Percentiles rank a stretch among this genome's conserved stretches.
These are phyloP conservation scores for Alcis repandata DNA, from an alignment of 2,888 invertebrate species.

Conservation along the genomic window DNA sequence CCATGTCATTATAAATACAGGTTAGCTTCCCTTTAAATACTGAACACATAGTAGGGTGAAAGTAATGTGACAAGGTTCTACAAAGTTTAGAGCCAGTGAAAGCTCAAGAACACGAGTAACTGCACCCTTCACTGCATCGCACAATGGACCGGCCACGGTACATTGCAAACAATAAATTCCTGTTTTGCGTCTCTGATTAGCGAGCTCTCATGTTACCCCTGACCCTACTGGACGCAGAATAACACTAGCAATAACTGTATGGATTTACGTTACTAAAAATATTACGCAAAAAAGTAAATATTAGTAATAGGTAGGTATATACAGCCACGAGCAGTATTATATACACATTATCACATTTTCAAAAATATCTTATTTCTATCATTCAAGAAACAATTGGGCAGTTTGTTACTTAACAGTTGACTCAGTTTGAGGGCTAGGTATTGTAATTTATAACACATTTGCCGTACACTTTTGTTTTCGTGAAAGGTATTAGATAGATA, in stretches of 20 bases:
- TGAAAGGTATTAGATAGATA: too few species aligned
- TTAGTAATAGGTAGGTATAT: too few species aligned
- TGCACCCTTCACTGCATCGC: constrained; percentile 78
- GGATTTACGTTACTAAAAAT: constrained; percentile 33
- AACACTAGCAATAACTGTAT: constrained; percentile 54
- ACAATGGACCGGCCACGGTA: constrained; percentile 82
- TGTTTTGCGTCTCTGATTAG: constrained; percentile 84
- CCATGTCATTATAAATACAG: not conserved
- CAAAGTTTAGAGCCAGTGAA: constrained; percentile 32
- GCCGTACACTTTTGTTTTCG: too few species aligned
- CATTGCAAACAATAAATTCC: constrained; percentile 83
- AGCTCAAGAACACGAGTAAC: constrained; percentile 69
- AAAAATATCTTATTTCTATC: too few species aligned
- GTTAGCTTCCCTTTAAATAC: not conserved
- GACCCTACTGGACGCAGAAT: constrained; percentile 56
- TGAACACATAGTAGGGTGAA: not conserved
- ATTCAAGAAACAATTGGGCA: too few species aligned
- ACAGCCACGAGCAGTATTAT: too few species aligned
- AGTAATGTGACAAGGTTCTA: constrained; percentile 26
- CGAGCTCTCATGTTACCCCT: constrained; percentile 77
- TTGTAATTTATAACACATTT: too few species aligned
- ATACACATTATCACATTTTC: too few species aligned
- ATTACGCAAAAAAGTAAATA: not conserved
- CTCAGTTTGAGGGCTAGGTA: too few species aligned
- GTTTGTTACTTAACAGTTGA: too few species aligned